phyloP scores from a whole-genome alignment of 1,140 invertebrate species.

The Danaus plexippus region DNA sequence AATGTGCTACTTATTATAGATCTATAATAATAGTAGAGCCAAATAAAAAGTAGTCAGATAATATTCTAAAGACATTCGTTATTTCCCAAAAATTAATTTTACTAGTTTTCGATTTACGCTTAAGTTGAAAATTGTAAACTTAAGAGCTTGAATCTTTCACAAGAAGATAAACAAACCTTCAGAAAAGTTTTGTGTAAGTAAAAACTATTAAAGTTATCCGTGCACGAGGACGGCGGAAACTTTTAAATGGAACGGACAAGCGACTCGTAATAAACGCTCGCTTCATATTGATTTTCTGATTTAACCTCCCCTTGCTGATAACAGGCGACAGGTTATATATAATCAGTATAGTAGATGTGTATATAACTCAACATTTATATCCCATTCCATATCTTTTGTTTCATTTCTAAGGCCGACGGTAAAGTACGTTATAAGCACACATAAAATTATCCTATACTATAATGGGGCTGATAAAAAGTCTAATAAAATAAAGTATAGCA shows the following conservation, averaged over 20 bases:
- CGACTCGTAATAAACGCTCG: slow-evolving; percentile 37
- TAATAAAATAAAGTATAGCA: slow-evolving; percentile 69
- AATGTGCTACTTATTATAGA: slow-evolving; percentile 8
- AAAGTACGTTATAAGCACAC: slow-evolving; percentile 29
- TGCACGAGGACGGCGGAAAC: slow-evolving; percentile 25
- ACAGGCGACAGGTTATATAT: slow-evolving; percentile 41
- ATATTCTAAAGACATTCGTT: background rate
- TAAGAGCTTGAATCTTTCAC: background rate
- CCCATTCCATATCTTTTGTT: background rate
- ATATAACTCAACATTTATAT: background rate
- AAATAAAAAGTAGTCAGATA: background rate
- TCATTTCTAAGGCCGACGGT: slow-evolving; percentile 7
- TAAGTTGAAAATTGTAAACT: too few species aligned
- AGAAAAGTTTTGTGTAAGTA: slow-evolving; percentile 4
- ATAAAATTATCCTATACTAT: slow-evolving; percentile 45
- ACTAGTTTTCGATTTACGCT: too few species aligned
- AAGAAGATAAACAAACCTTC: background rate
- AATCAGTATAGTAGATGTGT: background rate
- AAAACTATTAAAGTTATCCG: slow-evolving; percentile 14
- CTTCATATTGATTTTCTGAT: slow-evolving; percentile 65
- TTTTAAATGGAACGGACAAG: slow-evolving; percentile 37
- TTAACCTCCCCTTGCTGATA: slow-evolving; percentile 62
- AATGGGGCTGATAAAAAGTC: slow-evolving; percentile 60
- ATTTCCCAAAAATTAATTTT: too few species aligned
- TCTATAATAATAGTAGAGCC: background rate